phyloP scores from a whole-genome alignment of 1,140 invertebrate genomes.

The Stegodyphus mimosarum region DNA sequence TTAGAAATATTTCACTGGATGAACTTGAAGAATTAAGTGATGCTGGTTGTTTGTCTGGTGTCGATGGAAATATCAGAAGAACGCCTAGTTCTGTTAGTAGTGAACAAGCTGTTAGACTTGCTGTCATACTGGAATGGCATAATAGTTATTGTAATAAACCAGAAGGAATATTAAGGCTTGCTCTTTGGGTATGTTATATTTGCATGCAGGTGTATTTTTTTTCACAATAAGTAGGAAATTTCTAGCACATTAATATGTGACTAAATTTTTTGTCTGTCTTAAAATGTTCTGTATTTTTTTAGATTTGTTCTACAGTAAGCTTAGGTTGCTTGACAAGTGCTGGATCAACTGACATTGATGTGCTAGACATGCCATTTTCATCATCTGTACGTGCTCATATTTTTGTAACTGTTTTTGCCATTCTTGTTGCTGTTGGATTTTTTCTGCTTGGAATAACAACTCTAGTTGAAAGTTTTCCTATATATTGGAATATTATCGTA shows the following conservation, averaged over 20 bases:
- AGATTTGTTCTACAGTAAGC: conserved; percentile 27
- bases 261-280: background rate
- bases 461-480: conserved; percentile 35
- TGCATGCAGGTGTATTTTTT: background rate
- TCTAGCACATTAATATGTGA: too few species aligned
- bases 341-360: conserved; percentile 14
- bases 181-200: conserved; percentile 29
- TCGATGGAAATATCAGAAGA: conserved; percentile 37
- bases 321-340: conserved; percentile 39
- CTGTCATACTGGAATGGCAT: conserved; percentile 46
- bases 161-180: conserved; percentile 44
- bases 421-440: conserved; percentile 23
- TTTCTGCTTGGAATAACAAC: conserved; percentile 27
- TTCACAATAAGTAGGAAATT: too few species aligned
- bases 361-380: conserved; percentile 36
- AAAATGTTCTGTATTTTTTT: background rate
- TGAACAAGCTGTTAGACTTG: conserved; percentile 18
- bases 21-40: conserved; percentile 57
- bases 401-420: conserved; percentile 48
- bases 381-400: conserved; percentile 53
- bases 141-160: conserved; percentile 17
- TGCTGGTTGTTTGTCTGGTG: conserved; percentile 13
- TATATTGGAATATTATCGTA: conserved; percentile 42
- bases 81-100: conserved; percentile 49
- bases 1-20: conserved; percentile 58